phyloP scores from a whole-genome alignment of 2,113 vertebrate genomes.

The Onychostoma macrolepis region DNA sequence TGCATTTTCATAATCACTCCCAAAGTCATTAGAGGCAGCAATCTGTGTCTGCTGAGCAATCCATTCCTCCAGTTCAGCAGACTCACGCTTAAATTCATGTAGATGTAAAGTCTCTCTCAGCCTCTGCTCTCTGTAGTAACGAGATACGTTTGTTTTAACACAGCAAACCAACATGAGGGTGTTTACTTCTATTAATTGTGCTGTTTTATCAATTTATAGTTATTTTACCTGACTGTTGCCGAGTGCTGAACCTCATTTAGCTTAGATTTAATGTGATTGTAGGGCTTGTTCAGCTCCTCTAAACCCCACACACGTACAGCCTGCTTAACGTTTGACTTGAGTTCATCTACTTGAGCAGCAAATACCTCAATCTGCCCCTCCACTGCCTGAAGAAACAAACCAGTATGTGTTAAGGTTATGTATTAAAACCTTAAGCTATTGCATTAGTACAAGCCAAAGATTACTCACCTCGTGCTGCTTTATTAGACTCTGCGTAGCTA shows the following conservation, averaged over 20 bases:
- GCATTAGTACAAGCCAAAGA: background rate
- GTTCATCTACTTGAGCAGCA: conserved; percentile 65
- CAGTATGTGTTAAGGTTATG: background rate
- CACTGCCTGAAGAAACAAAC: conserved; percentile 62
- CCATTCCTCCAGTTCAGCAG: conserved; percentile 81
- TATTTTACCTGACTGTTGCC: conserved; percentile 75
- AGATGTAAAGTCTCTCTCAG: conserved; percentile 79
- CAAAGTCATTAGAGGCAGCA: conserved; percentile 77
- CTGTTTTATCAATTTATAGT: background rate
- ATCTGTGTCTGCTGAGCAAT: conserved; percentile 77
- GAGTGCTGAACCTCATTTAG: conserved; percentile 75
- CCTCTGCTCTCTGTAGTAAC: conserved; percentile 55
- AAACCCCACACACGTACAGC: conserved; percentile 64
- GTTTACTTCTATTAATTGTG: background rate
- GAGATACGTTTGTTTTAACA: conserved; percentile 13
- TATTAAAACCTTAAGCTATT: conserved; percentile 1
- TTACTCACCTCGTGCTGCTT: conserved; percentile 83
- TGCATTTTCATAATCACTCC: conserved; percentile 79
- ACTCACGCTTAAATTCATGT: conserved; percentile 82
- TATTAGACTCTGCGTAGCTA: conserved; percentile 77
- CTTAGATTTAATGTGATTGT: conserved; percentile 69
- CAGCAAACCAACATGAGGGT: background rate
- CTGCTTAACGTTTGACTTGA: conserved; percentile 66
- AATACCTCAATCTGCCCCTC: conserved; percentile 70
- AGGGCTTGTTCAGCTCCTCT: conserved; percentile 73